A percentile compares a stretch with the other conserved stretches of the same genome.
phyloP scores from a whole-genome alignment of 2,888 invertebrate species.

The Zygothrica quintamaculata region DNA sequence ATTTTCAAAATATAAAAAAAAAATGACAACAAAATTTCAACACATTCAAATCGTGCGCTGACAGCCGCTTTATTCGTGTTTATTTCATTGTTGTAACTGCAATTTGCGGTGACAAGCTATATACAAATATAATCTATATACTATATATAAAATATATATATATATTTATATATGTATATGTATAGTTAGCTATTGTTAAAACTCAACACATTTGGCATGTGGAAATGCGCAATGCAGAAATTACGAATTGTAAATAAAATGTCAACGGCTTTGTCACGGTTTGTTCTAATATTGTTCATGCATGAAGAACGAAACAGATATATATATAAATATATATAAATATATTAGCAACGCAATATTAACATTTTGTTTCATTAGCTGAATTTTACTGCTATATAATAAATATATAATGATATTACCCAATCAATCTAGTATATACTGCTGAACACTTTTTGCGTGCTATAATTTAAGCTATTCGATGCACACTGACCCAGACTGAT shows the following conservation, averaged over 20 bases:
- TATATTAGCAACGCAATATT: not conserved
- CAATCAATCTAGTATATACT: too few species aligned
- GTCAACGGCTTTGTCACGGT: not conserved
- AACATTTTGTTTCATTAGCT: slow-evolving; percentile 10
- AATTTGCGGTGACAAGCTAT: not conserved
- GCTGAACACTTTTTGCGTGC: slow-evolving; percentile 16
- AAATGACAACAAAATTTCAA: too few species aligned
- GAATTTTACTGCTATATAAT: too few species aligned
- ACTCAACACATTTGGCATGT: not conserved
- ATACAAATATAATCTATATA: too few species aligned
- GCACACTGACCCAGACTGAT: slow-evolving; percentile 34
- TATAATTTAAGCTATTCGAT: slow-evolving; percentile 24
- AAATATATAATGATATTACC: too few species aligned
- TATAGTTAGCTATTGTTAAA: slow-evolving; percentile 2
- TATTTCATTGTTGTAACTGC: not conserved
- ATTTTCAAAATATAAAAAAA: too few species aligned
- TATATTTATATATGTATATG: not conserved
- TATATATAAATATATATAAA: not conserved
- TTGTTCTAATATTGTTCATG: not conserved
- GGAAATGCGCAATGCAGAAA: slow-evolving; percentile 31
- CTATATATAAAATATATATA: not conserved
- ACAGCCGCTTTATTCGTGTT: too few species aligned
- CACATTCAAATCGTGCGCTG: too few species aligned
- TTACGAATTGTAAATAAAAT: slow-evolving; percentile 3
- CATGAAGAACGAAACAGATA: too few species aligned